phyloP scores from a whole-genome alignment of 2,888 invertebrate species.

The Pycnomerus fuliginosus region DNA sequence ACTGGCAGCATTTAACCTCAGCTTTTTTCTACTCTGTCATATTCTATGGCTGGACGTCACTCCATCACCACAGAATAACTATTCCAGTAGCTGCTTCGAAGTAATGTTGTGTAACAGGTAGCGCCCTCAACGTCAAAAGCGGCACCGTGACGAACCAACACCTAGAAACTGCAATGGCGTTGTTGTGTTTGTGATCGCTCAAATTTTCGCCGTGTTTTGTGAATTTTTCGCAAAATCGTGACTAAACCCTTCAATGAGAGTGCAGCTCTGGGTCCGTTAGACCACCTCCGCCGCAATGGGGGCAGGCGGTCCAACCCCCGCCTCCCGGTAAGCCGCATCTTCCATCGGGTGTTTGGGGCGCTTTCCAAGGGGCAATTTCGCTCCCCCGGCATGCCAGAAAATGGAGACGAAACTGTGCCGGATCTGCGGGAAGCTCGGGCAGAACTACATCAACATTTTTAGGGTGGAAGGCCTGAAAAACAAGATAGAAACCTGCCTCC shows the following conservation, averaged over 20 bases:
- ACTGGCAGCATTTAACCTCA: no score
- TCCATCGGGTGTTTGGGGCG: constrained; percentile 4
- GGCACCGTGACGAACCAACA: constrained; percentile 1
- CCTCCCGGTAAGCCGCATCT: constrained; percentile 4
- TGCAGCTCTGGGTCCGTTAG: neutral
- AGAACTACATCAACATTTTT: constrained; percentile 48
- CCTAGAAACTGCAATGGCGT: constrained; percentile 35
- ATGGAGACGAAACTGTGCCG: constrained; percentile 51
- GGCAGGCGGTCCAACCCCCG: constrained; percentile 6
- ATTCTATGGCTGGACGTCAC: no score
- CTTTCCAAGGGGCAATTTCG: constrained; percentile 5
- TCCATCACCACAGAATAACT: neutral
- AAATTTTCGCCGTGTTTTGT: no score
- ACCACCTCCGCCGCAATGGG: constrained; percentile 3
- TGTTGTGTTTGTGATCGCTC: constrained; percentile 39
- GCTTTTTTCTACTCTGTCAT: no score
- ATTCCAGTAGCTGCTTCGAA: neutral
- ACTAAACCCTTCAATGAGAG: constrained; percentile 4
- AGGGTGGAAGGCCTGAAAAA: constrained; percentile 48
- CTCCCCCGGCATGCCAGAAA: constrained; percentile 19
- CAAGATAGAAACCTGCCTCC: constrained; percentile 52
- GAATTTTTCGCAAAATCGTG: constrained; percentile 24
- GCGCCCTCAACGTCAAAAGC: neutral
- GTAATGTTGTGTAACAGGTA: neutral
- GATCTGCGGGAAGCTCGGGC: constrained; percentile 48